Evolutionary conservation across 2,888 invertebrate genomes (phyloP).

Genomic region (Tupiocoris notatus): DNA sequence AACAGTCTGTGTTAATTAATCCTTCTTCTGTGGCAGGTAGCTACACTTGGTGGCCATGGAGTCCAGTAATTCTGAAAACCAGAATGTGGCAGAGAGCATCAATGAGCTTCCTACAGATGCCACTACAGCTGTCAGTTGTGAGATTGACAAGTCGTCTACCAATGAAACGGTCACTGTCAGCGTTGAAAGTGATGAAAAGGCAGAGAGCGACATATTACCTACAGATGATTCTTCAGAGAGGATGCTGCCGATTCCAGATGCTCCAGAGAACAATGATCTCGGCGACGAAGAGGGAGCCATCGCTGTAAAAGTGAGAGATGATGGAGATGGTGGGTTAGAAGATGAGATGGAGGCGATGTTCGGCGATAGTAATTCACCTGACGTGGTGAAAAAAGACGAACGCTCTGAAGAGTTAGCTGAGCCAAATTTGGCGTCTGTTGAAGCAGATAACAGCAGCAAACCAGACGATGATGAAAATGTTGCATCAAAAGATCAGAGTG

Average conservation of each 20-base stretch:
- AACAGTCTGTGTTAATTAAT: too few species aligned
- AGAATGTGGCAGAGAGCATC: neutral
- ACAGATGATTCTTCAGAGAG: neutral
- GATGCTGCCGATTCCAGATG: neutral
- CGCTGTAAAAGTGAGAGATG: neutral
- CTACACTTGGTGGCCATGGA: neutral
- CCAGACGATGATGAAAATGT: neutral
- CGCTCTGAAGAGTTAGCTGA: neutral
- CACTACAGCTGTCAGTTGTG: neutral
- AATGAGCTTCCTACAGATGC: too few species aligned
- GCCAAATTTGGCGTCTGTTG: neutral
- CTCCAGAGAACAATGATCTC: neutral
- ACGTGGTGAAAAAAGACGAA: neutral
- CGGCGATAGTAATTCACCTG: neutral
- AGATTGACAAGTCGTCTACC: too few species aligned
- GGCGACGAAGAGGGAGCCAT: too few species aligned
- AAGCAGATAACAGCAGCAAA: neutral
- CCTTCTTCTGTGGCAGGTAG: neutral
- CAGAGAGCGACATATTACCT: too few species aligned
- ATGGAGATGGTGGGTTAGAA: neutral
- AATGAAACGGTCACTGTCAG: too few species aligned
- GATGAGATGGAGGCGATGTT: constrained; percentile 22
- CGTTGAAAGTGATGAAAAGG: too few species aligned
- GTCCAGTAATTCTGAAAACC: neutral
- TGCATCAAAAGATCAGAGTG: neutral